These are phyloP conservation scores for Mystacides longicornis DNA, from an alignment of 2,888 invertebrate genomes.

Conservation along the genomic window DNA sequence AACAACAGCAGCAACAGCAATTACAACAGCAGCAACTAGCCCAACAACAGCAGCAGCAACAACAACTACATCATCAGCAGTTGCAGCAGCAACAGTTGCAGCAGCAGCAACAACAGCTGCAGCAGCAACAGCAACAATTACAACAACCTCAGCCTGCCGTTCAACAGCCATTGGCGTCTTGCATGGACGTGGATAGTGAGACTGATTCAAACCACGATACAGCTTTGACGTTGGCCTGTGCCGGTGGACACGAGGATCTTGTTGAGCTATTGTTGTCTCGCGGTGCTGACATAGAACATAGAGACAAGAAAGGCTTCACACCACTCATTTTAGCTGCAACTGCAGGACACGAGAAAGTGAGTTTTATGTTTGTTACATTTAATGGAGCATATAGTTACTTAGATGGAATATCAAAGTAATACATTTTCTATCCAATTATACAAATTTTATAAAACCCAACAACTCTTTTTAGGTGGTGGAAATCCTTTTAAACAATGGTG, in stretches of 20 bases:
- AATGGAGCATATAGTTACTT: too few species aligned
- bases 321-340: constrained; percentile 96
- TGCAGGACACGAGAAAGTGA: constrained; percentile 79
- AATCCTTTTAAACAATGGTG: constrained; percentile 84
- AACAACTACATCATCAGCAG: constrained; percentile 19
- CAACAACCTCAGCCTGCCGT: constrained; percentile 13
- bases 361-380: too few species aligned
- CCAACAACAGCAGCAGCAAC: constrained; percentile 23
- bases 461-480: constrained; percentile 90
- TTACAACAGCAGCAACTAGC: constrained; percentile 10
- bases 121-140: constrained; percentile 22
- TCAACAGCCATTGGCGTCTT: constrained; percentile 18
- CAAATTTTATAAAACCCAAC: too few species aligned
- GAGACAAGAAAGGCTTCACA: constrained; percentile 98
- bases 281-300: constrained; percentile 94
- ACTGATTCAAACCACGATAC: constrained; percentile 99
- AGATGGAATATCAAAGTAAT: too few species aligned
- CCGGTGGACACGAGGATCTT: constrained; percentile 93
- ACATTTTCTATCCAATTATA: too few species aligned
- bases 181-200: constrained; percentile 93
- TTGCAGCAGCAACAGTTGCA: constrained; percentile 15
- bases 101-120: constrained; percentile 15
- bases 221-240: constrained; percentile 93
- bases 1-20: constrained; percentile 19
- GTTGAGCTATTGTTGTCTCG: constrained; percentile 86